These are phyloP conservation scores for Phocoena sinus DNA, from an alignment of 2,113 vertebrate genomes.

Conservation along the genomic window DNA sequence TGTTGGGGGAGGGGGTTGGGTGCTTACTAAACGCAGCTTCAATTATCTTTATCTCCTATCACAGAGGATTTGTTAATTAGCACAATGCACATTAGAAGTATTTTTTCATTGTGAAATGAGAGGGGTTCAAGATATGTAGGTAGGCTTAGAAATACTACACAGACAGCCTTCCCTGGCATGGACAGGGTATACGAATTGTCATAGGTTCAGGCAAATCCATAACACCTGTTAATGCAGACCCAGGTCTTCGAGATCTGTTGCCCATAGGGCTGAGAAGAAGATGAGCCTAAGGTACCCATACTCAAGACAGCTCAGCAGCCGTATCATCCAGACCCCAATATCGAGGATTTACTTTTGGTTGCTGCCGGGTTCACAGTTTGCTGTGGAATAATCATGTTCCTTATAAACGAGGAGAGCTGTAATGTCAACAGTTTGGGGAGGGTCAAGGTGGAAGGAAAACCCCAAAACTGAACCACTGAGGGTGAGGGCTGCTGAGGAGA, in stretches of 20 bases:
- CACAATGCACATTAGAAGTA: neutral
- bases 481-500: neutral
- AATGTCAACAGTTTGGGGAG: neutral
- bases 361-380: neutral
- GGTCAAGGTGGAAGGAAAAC: neutral
- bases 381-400: neutral
- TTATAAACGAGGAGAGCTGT: neutral
- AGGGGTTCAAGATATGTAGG: neutral
- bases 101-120: neutral
- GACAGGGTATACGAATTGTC: neutral
- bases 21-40: neutral
- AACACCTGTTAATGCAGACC: neutral
- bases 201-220: neutral
- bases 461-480: neutral
- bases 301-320: neutral
- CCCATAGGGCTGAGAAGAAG: neutral
- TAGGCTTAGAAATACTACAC: neutral
- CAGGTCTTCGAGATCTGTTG: neutral
- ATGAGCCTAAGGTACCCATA: neutral
- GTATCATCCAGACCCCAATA: neutral
- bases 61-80: neutral
- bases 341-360: neutral
- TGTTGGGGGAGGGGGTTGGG: rapidly evolving
- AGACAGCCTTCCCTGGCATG: neutral
- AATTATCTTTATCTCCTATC: neutral